Evolutionary conservation across 64 coral and sea anemone species (phyloP), one percentile per base, ranked within the genome.

Genomic region (Pocillopora damicornis): DNA sequence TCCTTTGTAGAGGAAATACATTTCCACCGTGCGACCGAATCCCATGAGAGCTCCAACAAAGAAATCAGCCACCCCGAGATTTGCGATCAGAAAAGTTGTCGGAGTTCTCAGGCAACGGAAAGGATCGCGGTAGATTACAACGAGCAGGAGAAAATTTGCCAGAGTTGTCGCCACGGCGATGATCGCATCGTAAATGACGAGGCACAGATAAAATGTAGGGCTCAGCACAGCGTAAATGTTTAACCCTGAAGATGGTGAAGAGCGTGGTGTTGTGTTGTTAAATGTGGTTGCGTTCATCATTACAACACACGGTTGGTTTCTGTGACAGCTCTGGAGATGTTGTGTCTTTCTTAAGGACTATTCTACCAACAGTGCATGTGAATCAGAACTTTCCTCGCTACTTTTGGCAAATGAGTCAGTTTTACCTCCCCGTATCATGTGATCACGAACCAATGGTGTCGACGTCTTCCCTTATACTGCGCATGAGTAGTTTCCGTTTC

Each of bases 51-150:
- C 59, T 34, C 79, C 79, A 37, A 81, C 79, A 6, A 81, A 18
- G 25, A 81, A 64, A 17, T 81, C 79, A 2, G 79, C 79, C 10
- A 63, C 59, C 1, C 23, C 79, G 30, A 81, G 60, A 81, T 81
- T 81, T 37, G 79, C 79, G 30, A 81, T 81, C 1, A 81, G 79
- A 64, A 63, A 81, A 15, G 61, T 37, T 37, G 79, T 81, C 0
- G 79, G 79, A 65, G 59, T 81, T 81, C 79, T 23, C 15, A 81
- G 30, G 15, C 79, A 63, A 14, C 59, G 79, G 13, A 65, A 35
- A 64, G 79, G 79, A 30, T 81, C 79, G 79, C 60, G 79, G 16
- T 64, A 64, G 23, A 81, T 81, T 63, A 37, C 58, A 2, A 63
- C n/a, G 7, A 81, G 79, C 79, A 81, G 18, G 58, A 81, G 25